These are phyloP conservation scores for Platichthys stellatus DNA, from an alignment of 2,113 vertebrate genomes.

Conservation along the genomic window DNA sequence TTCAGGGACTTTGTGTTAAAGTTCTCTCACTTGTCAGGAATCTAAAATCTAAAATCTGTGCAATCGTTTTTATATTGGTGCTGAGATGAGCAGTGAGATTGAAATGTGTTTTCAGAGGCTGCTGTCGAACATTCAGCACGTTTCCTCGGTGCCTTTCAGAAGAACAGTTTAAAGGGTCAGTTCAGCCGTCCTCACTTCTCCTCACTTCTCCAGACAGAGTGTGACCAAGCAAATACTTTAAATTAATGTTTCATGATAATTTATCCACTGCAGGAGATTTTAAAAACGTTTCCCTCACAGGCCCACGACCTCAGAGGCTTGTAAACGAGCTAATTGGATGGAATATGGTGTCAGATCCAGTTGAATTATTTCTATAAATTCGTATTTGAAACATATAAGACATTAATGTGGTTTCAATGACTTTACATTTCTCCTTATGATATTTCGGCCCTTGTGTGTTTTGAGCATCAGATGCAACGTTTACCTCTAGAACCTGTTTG, in stretches of 20 bases:
- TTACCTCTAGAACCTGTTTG: too few species aligned
- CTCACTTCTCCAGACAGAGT: neutral
- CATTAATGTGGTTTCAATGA: neutral
- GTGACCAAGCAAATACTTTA: neutral
- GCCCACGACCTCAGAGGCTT: too few species aligned
- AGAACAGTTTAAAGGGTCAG: slow-evolving; percentile 20
- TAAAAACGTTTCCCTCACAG: too few species aligned
- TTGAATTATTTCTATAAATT: too few species aligned
- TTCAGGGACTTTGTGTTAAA: slow-evolving; percentile 32
- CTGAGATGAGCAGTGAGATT: neutral
- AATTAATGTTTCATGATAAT: neutral
- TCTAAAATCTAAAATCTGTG: slow-evolving; percentile 28
- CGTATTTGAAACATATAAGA: too few species aligned
- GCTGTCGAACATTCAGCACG: neutral
- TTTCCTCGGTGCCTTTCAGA: slow-evolving; percentile 21
- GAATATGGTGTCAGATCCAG: too few species aligned
- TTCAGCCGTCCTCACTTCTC: neutral
- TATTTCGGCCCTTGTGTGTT: neutral
- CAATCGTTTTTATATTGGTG: slow-evolving; percentile 16
- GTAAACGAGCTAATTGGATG: too few species aligned
- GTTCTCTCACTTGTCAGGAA: slow-evolving; percentile 18
- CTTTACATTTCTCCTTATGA: neutral
- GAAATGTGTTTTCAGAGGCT: neutral
- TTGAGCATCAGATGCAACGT: too few species aligned
- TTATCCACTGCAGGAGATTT: neutral